Conservation (phyloP, 2,113 vertebrate species). For the Sebastes schlegelii region DNA sequence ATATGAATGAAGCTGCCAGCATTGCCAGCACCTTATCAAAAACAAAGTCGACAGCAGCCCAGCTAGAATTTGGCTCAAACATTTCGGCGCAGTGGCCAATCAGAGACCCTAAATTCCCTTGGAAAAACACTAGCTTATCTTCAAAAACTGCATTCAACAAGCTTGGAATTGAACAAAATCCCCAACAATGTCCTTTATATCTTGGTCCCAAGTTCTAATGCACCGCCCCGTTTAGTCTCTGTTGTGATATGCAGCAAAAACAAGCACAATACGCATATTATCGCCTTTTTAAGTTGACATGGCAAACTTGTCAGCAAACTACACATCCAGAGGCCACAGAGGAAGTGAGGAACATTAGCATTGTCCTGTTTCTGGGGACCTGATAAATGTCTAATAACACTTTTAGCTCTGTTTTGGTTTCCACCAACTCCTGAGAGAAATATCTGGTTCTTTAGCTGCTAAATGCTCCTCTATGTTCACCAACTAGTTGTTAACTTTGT, state of each 20-base stretch:
- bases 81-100: not conserved
- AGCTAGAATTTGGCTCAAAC: constrained; percentile 16
- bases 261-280: too few relatives aligned
- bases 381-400: too few relatives aligned
- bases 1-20: not conserved
- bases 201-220: constrained; percentile 23
- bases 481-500: too few relatives aligned
- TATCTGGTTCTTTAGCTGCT: too few relatives aligned
- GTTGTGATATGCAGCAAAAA: not conserved
- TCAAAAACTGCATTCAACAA: constrained; percentile 40
- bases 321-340: too few relatives aligned
- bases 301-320: too few relatives aligned
- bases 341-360: too few relatives aligned
- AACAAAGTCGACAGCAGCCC: constrained; percentile 14
- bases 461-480: too few relatives aligned
- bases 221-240: constrained; percentile 6
- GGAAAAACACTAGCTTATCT: constrained; percentile 18
- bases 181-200: constrained; percentile 28
- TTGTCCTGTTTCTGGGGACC: too few relatives aligned
- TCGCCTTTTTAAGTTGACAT: too few relatives aligned
- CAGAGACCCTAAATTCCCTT: constrained; percentile 11
- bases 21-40: constrained; percentile 21
- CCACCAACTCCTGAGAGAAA: too few relatives aligned
- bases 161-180: constrained; percentile 25
- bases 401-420: too few relatives aligned